Percentiles rank a stretch among this genome's conserved stretches.
phyloP scores from a whole-genome alignment of 2,888 invertebrate genomes.

The Slavum lentiscoides region DNA sequence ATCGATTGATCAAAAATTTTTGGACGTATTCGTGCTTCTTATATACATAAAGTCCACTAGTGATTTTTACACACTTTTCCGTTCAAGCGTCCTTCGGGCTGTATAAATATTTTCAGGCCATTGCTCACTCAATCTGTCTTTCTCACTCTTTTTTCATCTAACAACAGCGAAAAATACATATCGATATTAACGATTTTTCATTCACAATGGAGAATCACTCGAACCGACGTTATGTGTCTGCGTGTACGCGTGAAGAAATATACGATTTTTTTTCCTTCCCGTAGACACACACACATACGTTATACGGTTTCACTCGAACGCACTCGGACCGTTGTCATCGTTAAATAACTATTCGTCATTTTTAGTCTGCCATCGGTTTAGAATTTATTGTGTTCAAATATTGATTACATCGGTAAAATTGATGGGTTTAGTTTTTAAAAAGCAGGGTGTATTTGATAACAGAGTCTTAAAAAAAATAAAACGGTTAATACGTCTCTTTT shows the following conservation, averaged over 20 bases:
- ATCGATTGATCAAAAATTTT: slow-evolving; percentile 12
- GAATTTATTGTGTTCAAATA: slow-evolving; percentile 46
- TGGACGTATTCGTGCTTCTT: not conserved
- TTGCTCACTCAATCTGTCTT: not conserved
- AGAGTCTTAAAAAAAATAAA: too few relatives aligned
- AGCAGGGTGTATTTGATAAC: not conserved
- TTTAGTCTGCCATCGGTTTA: slow-evolving; percentile 29
- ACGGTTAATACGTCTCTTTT: too few relatives aligned
- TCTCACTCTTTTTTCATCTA: not conserved
- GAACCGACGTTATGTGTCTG: slow-evolving; percentile 3
- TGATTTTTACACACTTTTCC: not conserved
- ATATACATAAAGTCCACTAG: not conserved
- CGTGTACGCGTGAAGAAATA: not conserved
- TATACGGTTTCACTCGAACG: slow-evolving; percentile 35
- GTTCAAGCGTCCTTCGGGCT: slow-evolving; percentile 15
- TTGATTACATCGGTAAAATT: slow-evolving; percentile 32
- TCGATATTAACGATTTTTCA: slow-evolving; percentile 38
- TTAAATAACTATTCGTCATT: slow-evolving; percentile 49
- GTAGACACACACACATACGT: not conserved
- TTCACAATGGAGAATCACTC: slow-evolving; percentile 33
- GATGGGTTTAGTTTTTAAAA: slow-evolving; percentile 13
- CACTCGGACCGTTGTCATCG: slow-evolving; percentile 44
- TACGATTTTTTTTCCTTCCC: slow-evolving; percentile 31
- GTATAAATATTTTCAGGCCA: slow-evolving; percentile 16
- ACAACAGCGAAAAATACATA: slow-evolving; percentile 19